Base-by-base conservation (phyloP, 2,113 vertebrate genomes). In the Pelmatolapia mariae region DNA sequence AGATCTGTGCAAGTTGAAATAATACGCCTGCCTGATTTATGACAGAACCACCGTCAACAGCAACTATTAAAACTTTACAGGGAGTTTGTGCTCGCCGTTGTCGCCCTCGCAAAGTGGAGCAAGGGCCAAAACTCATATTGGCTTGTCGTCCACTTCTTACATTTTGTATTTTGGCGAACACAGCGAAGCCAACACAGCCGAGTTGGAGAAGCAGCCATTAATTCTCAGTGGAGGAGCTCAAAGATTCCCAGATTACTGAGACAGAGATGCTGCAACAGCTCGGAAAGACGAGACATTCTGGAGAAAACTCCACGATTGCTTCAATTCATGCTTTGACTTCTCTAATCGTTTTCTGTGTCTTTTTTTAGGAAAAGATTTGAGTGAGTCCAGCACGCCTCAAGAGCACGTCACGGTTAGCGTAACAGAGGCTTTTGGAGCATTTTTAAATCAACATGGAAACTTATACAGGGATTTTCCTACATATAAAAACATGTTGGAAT, bases 81-180 rank as follows among this genome's bases (percentile, higher is more conserved):
- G 63, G 36, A 43, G 66, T 71, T 71, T 71, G 13, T 26, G 22
- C 38, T 71, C 22, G 22, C n/a, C 13, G 8, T 7, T 16, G 38
- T 43, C n/a, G n/a, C 38, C 38, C 66, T 71, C 66, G 5, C 71
- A 29, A 47, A 76, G 6, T 29, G 68, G 15, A 76, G 24, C 40
- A 47, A 11, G 22, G 15, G 22, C 40, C 68, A 24, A 29, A 11
- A 19, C 15, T 76, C 0, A 19, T 0, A 26, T 71, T 43, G 36
- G 66, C 66, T 71, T 9, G 38, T 71, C 13, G 12, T 71, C 38
- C 66, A 26, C 38, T 45, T 71, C 38, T 43, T 73, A 43, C 22
- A 73, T 73, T 73, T 73, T 73, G 38, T 43, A 43, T 73, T 73
- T 73, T 26, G 38, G 5, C 11, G 9, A 47, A 76, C 68, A 19